Evolutionary conservation across 2,797 vertebrate species (phyloP).

Genomic region (Petrocephalus sullivani): DNA sequence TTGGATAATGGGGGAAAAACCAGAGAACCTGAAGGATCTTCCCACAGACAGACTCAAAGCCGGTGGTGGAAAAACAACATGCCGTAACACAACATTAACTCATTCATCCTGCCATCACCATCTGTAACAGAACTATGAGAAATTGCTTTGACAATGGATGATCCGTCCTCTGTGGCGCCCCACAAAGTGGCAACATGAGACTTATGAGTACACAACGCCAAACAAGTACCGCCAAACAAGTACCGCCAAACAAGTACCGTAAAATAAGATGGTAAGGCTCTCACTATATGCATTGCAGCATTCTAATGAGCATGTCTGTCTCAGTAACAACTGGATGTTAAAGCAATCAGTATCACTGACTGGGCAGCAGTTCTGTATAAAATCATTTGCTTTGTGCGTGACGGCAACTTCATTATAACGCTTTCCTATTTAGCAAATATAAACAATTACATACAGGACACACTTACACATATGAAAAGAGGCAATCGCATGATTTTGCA

Average conservation of each 20-base stretch:
- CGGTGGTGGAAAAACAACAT: background rate
- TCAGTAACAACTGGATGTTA: background rate
- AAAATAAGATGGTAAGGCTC: background rate
- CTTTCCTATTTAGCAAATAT: background rate
- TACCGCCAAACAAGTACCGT: background rate
- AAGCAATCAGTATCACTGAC: background rate
- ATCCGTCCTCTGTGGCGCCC: background rate
- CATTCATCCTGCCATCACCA: background rate
- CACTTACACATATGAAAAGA: background rate
- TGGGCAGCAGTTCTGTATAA: background rate
- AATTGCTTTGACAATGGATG: background rate
- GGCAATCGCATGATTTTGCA: background rate
- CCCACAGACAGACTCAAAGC: background rate
- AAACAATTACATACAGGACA: background rate
- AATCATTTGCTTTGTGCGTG: background rate
- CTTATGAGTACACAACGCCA: background rate
- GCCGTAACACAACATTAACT: background rate
- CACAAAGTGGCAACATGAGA: background rate
- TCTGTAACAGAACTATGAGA: background rate
- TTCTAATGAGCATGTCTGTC: background rate
- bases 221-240: too few species aligned
- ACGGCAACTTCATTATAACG: background rate
- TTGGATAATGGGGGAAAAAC: background rate
- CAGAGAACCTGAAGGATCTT: background rate
- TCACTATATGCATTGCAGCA: background rate